Evolutionary conservation across 2,113 vertebrate species (phyloP).

Genomic region (Oncorhynchus nerka): DNA sequence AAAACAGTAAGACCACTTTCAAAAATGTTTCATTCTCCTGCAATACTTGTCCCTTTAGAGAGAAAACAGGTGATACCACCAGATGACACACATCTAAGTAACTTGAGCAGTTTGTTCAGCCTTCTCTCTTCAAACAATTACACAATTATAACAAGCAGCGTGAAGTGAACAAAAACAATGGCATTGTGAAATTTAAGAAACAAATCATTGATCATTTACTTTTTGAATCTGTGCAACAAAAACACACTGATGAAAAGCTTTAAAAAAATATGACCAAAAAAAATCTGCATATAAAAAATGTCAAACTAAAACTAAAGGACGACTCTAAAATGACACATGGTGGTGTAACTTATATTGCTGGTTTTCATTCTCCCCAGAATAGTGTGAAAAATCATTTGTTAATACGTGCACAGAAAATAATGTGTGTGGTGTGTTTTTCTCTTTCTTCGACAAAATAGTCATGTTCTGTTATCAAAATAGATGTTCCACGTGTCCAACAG

Average conservation of each 20-base stretch:
- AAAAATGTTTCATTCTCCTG: conserved; percentile 19
- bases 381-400: conserved; percentile 36
- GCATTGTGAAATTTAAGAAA: conserved; percentile 34
- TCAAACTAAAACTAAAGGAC: conserved; percentile 16
- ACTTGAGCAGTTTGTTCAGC: background rate
- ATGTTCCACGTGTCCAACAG: conserved; percentile 27
- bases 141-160: conserved; percentile 23
- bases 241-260: background rate
- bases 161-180: conserved; percentile 20
- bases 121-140: conserved; percentile 37
- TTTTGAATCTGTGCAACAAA: background rate
- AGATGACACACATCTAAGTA: conserved; percentile 4
- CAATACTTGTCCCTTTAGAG: conserved; percentile 7
- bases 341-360: conserved; percentile 55
- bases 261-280: conserved; percentile 17
- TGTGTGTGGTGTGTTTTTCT: conserved; percentile 22
- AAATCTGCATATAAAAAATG: conserved; percentile 33
- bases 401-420: conserved; percentile 34
- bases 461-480: conserved; percentile 52
- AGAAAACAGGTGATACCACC: conserved; percentile 25
- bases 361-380: conserved; percentile 51
- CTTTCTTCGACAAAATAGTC: conserved; percentile 3
- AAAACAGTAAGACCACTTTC: conserved; percentile 19
- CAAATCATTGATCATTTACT: conserved; percentile 7
- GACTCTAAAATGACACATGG: conserved; percentile 46